A percentile compares a stretch with the other conserved stretches of the same genome.
These are phyloP conservation scores for Oxystoma pomonae DNA, from an alignment of 2,888 invertebrate species.

Conservation along the genomic window DNA sequence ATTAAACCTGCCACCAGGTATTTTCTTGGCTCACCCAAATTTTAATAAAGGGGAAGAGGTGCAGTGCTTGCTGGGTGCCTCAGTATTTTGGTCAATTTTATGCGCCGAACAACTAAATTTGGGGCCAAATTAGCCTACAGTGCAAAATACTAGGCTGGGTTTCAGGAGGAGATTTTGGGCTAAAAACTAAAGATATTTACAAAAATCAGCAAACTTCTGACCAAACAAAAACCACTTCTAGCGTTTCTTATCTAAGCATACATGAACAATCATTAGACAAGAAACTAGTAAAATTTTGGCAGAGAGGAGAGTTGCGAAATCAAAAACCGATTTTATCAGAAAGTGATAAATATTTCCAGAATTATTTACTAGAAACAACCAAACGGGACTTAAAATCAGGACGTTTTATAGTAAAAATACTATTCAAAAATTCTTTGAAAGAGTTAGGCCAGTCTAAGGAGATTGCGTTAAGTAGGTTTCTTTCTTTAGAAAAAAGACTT, in stretches of 20 bases:
- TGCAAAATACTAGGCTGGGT: slow-evolving; percentile 8
- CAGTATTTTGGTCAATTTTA: slow-evolving; percentile 8
- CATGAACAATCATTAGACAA: neutral
- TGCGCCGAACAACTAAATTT: slow-evolving; percentile 2
- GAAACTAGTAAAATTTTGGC: slow-evolving; percentile 1
- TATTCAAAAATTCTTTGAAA: slow-evolving; percentile 10
- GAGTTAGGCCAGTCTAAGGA: slow-evolving; percentile 15
- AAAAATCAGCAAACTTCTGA: no score
- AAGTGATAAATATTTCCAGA: neutral
- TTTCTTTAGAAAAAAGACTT: slow-evolving; percentile 15
- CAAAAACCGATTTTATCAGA: neutral
- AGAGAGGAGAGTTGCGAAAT: neutral
- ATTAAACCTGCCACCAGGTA: neutral
- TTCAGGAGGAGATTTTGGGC: slow-evolving; percentile 1
- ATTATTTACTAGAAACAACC: neutral
- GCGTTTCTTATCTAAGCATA: neutral
- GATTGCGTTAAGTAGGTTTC: slow-evolving; percentile 17
- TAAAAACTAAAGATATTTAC: neutral
- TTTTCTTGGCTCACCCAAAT: slow-evolving; percentile 5
- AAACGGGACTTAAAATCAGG: slow-evolving; percentile 1
- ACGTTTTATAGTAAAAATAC: slow-evolving; percentile 17
- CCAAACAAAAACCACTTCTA: neutral
- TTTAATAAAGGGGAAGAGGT: slow-evolving; percentile 1
- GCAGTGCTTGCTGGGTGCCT: slow-evolving; percentile 2
- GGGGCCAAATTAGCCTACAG: neutral